Evolutionary conservation across 2,888 invertebrate species (phyloP), one percentile per base, ranked within the genome.

Genomic region (Rhingia campestris): DNA sequence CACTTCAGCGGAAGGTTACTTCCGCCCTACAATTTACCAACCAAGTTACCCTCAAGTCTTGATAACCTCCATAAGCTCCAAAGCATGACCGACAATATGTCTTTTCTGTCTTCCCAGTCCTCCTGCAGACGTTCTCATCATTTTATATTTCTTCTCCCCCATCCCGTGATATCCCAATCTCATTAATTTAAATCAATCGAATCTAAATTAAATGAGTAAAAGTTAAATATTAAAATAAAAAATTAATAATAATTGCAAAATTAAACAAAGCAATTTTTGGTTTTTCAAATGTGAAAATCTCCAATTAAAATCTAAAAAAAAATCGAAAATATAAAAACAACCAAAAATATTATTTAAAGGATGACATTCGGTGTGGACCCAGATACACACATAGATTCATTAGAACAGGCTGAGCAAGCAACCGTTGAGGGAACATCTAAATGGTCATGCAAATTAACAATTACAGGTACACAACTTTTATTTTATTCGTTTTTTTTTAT

Each of bases 391-490:
- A 97, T 97, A 94, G 97, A 97, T 95, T 97, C 97, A 93, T 95
- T 98, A 93, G 97, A 98, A 94, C 97, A 98, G 94, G 97, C 98
- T 92, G 97, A 98, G 94, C 96, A 96, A 94, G 96, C 97, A 94
- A 98, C 98, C 93, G 97, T 98, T 92, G 98, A 98, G 94, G 98
- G 98, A 93, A 98, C 98, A 91, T 98, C 98, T 93, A 98, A 98
- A 94, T 98, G 98, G 98, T 98, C 98, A 93, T 98, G 98, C 95
- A 98, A 98, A 96, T 97, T 98, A 94, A 98, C 98, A 93, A 98
- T 98, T 92, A 98, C 98, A 97, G 98, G 98, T 98, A 96, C 89
- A 89, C 89, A 86, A 70, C 39, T 53, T 49, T 43, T 49, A 56
- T 54, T 76, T 59, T 22, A 30, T 2, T 30, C 22, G 22, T 49